phyloP scores from a whole-genome alignment of 2,113 vertebrate genomes.

The Sapajus apella region DNA sequence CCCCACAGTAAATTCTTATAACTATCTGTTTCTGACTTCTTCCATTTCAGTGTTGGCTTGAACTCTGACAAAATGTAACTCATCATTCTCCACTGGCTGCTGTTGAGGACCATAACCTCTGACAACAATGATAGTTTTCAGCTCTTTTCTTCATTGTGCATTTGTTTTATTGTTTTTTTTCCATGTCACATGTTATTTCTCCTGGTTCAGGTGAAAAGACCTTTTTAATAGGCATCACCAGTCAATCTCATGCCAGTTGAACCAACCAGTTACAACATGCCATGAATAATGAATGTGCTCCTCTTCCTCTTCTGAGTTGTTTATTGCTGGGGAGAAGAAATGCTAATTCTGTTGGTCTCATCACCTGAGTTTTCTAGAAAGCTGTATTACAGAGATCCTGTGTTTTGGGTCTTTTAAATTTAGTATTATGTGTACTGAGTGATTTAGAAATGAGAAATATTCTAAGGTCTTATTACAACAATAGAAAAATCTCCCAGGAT shows the following conservation, averaged over 20 bases:
- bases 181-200: not conserved
- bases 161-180: slow-evolving; percentile 11
- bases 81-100: not conserved
- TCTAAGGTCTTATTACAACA: not conserved
- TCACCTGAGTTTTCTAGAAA: slow-evolving; percentile 37
- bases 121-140: not conserved
- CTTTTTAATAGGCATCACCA: not conserved
- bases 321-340: not conserved
- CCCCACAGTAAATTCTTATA: not conserved
- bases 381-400: not conserved
- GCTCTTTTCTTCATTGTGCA: not conserved
- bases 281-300: not conserved
- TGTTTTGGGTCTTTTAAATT: not conserved
- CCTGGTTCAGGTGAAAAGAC: not conserved
- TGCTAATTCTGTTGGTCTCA: not conserved
- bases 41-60: not conserved
- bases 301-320: not conserved
- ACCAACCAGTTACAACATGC: not conserved
- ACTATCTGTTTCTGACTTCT: not conserved
- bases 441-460: slow-evolving; percentile 32
- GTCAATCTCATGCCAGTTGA: not conserved
- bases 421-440: not conserved
- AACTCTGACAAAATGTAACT: not conserved
- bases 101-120: not conserved
- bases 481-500: not conserved